phyloP scores from a whole-genome alignment of 53 echinoderm and acorn worm genomes.

The Mesocentrotus franciscanus region DNA sequence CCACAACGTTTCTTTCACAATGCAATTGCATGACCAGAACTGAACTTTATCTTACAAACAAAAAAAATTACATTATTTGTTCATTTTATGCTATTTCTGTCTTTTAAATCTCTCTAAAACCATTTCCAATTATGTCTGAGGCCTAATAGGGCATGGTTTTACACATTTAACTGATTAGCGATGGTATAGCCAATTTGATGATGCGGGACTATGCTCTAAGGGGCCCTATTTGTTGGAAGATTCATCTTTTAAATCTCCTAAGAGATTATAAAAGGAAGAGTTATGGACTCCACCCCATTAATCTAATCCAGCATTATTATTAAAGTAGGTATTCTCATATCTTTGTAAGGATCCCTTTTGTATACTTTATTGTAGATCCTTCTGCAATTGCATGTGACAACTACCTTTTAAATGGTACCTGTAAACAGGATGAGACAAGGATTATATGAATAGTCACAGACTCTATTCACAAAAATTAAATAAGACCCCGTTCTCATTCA shows the following conservation, averaged over 20 bases:
- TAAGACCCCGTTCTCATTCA: too few species aligned
- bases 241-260: not conserved
- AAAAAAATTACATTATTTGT: not conserved
- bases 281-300: not conserved
- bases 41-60: too few species aligned
- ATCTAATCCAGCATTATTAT: not conserved
- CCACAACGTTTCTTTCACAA: too few species aligned
- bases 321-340: not conserved
- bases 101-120: not conserved
- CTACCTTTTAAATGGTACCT: too few species aligned
- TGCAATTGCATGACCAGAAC: too few species aligned
- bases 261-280: not conserved
- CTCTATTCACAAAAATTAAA: too few species aligned
- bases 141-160: not conserved
- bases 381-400: not conserved
- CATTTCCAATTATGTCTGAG: not conserved
- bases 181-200: not conserved
- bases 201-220: not conserved
- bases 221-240: not conserved
- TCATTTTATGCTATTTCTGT: not conserved
- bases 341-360: not conserved
- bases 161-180: not conserved
- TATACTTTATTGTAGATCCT: not conserved
- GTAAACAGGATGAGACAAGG: too few species aligned
- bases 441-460: too few species aligned